phyloP scores from a whole-genome alignment of 2,797 vertebrate species.

The Phataginus tetradactyla region DNA sequence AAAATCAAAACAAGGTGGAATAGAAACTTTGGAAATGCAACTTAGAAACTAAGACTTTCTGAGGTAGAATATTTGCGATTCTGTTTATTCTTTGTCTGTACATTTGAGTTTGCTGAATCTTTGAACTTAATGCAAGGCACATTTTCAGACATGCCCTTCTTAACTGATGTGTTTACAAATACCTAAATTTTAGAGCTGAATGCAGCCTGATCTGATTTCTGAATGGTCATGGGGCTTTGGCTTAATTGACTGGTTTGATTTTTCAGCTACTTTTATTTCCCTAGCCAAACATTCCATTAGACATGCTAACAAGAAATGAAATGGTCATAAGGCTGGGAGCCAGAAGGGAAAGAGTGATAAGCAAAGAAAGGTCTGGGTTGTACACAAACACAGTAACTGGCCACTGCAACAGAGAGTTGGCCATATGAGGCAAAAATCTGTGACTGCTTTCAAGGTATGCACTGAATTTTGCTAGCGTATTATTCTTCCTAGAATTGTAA shows the following conservation, averaged over 20 bases:
- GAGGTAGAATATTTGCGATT: constrained; percentile 54
- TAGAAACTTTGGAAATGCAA: background rate
- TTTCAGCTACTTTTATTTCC: constrained; percentile 77
- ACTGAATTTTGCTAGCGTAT: background rate
- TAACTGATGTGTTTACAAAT: constrained; percentile 75
- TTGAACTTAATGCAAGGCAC: constrained; percentile 76
- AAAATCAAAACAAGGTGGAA: constrained; percentile 35
- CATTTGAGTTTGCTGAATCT: constrained; percentile 60
- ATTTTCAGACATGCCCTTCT: constrained; percentile 63
- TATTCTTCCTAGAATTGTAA: background rate
- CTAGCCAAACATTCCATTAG: constrained; percentile 67
- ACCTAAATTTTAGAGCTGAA: constrained; percentile 69
- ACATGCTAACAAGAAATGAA: constrained; percentile 70
- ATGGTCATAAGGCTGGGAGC: constrained; percentile 33
- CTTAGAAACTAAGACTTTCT: background rate
- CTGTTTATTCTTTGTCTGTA: constrained; percentile 61
- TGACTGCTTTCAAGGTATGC: background rate
- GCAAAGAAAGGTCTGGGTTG: constrained; percentile 8
- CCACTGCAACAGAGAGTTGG: background rate
- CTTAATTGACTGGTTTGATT: constrained; percentile 73
- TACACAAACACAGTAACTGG: background rate
- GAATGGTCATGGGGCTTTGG: constrained; percentile 64
- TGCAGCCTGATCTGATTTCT: constrained; percentile 71
- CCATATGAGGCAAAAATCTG: background rate
- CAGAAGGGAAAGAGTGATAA: constrained; percentile 48